Conservation (phyloP, 2,797 vertebrate genomes). For the Hippocampus kuda region DNA sequence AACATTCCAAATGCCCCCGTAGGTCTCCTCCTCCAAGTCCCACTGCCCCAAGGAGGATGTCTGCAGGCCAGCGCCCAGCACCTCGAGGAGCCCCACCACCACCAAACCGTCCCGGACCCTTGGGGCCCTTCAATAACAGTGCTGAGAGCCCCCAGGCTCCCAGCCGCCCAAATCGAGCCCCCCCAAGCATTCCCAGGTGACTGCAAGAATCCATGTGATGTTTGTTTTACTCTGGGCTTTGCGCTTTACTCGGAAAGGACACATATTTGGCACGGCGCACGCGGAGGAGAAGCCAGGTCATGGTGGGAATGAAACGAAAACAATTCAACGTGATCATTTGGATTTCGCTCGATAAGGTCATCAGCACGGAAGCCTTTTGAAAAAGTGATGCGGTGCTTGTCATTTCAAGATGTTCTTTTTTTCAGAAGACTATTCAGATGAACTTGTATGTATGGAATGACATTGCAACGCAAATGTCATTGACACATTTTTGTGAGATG, state of each 20-base stretch:
- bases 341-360: too few species aligned
- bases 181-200: slow-evolving; percentile 92
- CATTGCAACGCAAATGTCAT: too few species aligned
- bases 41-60: slow-evolving; percentile 77
- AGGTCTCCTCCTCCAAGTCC: slow-evolving; percentile 88
- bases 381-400: too few species aligned
- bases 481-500: too few species aligned
- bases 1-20: not conserved
- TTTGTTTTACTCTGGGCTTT: not conserved
- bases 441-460: too few species aligned
- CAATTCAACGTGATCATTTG: too few species aligned
- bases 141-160: slow-evolving; percentile 81
- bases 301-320: too few species aligned
- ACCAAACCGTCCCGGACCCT: slow-evolving; percentile 77
- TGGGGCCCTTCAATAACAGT: slow-evolving; percentile 76
- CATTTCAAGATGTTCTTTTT: too few species aligned
- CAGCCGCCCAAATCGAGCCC: slow-evolving; percentile 84
- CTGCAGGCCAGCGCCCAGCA: slow-evolving; percentile 69
- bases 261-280: not conserved
- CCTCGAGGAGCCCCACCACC: slow-evolving; percentile 78
- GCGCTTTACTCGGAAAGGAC: not conserved
- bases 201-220: slow-evolving; percentile 11
- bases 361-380: too few species aligned
- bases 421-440: too few species aligned
- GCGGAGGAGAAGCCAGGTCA: too few species aligned